Percentiles rank a stretch among this genome's conserved stretches.
Evolutionary conservation across 2,888 invertebrate species (phyloP).

Genomic region (Polietes domitor): DNA sequence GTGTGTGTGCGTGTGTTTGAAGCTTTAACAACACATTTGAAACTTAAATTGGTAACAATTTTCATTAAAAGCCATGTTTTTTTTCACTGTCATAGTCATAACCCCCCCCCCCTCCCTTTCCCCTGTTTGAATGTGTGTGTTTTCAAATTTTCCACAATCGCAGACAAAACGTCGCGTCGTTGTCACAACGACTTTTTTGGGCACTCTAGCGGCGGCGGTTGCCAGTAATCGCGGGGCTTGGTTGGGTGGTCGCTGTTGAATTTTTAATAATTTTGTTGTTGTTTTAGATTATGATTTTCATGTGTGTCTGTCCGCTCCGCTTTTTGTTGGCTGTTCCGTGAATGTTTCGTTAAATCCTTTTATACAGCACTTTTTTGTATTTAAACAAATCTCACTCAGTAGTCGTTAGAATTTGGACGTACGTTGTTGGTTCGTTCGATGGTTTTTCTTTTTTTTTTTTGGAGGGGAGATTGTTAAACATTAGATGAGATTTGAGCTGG

Average conservation of each 20-base stretch:
- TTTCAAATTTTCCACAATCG: constrained; percentile 5
- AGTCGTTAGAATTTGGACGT: constrained; percentile 18
- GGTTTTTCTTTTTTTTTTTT: constrained; percentile 23
- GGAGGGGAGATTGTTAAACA: constrained; percentile 7
- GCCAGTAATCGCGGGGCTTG: background rate
- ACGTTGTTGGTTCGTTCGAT: constrained; percentile 5
- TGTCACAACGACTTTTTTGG: constrained; percentile 34
- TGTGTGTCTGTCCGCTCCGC: constrained; percentile 1
- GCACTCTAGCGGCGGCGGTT: background rate
- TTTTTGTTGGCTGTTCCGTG: constrained; percentile 7
- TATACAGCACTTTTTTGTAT: constrained; percentile 11
- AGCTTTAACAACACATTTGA: constrained; percentile 44
- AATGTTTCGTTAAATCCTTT: constrained; percentile 26
- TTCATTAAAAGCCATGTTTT: constrained; percentile 39
- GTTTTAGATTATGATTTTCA: constrained; percentile 38
- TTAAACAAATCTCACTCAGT: constrained; percentile 24
- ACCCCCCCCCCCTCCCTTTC: no score
- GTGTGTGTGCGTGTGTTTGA: background rate
- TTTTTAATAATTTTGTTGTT: constrained; percentile 46
- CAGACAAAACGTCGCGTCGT: constrained; percentile 59
- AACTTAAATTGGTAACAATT: constrained; percentile 52
- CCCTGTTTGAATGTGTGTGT: background rate
- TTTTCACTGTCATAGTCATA: constrained; percentile 24
- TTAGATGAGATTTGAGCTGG: constrained; percentile 53
- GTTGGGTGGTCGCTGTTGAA: background rate